Evolutionary conservation across 2,113 vertebrate species (phyloP).

Genomic region (Lampris incognitus): DNA sequence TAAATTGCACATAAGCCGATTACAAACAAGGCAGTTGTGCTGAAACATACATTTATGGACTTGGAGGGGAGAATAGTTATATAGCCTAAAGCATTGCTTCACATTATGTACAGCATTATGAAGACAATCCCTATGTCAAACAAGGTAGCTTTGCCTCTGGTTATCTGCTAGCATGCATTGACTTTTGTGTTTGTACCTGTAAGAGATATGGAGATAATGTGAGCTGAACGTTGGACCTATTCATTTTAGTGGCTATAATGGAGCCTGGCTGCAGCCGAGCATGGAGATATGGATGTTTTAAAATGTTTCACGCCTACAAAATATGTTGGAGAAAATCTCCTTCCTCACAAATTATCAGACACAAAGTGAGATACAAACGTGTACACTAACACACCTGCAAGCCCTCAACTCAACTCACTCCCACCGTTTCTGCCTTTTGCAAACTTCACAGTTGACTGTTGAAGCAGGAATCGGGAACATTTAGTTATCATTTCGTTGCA

Average conservation of each 20-base stretch:
- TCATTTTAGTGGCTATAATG: slow-evolving; percentile 21
- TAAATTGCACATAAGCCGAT: slow-evolving; percentile 84
- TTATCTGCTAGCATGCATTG: slow-evolving; percentile 5
- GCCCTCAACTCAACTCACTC: neutral
- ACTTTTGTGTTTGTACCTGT: slow-evolving; percentile 31
- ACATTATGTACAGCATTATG: slow-evolving; percentile 75
- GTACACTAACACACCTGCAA: slow-evolving; percentile 1
- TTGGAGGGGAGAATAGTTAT: slow-evolving; percentile 80
- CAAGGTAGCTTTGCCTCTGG: slow-evolving; percentile 57
- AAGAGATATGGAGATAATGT: slow-evolving; percentile 31
- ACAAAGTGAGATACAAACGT: slow-evolving; percentile 24
- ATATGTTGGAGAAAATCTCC: neutral
- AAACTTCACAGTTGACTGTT: neutral
- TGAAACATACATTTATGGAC: slow-evolving; percentile 82
- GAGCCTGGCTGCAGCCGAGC: slow-evolving; percentile 4
- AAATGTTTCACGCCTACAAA: slow-evolving; percentile 14
- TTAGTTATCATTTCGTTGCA: no score
- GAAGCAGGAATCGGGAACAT: no score
- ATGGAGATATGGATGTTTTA: neutral
- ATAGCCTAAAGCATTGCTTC: slow-evolving; percentile 73
- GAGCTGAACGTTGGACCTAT: slow-evolving; percentile 17
- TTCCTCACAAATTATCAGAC: neutral
- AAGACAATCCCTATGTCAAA: slow-evolving; percentile 77
- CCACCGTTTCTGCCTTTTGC: neutral
- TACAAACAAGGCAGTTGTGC: slow-evolving; percentile 78